phyloP scores from a whole-genome alignment of 2,797 vertebrate genomes.

The Hippocampus kuda region DNA sequence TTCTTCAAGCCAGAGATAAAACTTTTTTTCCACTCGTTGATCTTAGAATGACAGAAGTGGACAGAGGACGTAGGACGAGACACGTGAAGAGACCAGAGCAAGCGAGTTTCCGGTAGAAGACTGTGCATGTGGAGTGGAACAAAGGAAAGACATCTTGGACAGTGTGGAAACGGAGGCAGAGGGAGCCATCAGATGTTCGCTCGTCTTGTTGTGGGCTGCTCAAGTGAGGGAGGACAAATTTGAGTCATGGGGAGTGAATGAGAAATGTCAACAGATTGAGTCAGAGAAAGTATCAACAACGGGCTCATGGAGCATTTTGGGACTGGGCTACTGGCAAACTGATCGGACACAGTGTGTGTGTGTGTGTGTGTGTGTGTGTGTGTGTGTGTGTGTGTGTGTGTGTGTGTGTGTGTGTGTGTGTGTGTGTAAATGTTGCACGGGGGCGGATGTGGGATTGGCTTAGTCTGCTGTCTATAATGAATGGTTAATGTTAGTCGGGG shows the following conservation, averaged over 20 bases:
- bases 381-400: conserved; percentile 41
- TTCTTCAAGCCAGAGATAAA: conserved; percentile 69
- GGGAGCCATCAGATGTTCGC: conserved; percentile 54
- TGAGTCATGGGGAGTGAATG: conserved; percentile 55
- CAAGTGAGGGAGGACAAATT: conserved; percentile 53
- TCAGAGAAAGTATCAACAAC: conserved; percentile 56
- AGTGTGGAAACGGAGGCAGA: conserved; percentile 45
- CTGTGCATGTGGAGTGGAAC: conserved; percentile 49
- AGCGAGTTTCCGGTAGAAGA: conserved; percentile 44
- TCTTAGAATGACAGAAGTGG: conserved; percentile 46
- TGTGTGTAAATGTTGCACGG: conserved; percentile 51
- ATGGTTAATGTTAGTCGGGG: conserved; percentile 73
- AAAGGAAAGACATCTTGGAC: conserved; percentile 37
- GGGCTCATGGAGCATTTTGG: conserved; percentile 50
- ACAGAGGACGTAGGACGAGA: conserved; percentile 26
- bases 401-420: conserved; percentile 21
- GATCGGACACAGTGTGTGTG: conserved; percentile 34
- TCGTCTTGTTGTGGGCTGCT: conserved; percentile 48
- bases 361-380: conserved; percentile 29
- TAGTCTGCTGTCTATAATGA: conserved; percentile 72
- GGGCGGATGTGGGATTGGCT: conserved; percentile 70
- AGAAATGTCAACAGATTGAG: conserved; percentile 65
- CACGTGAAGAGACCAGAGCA: conserved; percentile 31
- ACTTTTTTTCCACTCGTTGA: conserved; percentile 52
- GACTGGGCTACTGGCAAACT: conserved; percentile 56